Evolutionary conservation across 2,113 vertebrate genomes (phyloP).

Genomic region (Mustelus asterias): DNA sequence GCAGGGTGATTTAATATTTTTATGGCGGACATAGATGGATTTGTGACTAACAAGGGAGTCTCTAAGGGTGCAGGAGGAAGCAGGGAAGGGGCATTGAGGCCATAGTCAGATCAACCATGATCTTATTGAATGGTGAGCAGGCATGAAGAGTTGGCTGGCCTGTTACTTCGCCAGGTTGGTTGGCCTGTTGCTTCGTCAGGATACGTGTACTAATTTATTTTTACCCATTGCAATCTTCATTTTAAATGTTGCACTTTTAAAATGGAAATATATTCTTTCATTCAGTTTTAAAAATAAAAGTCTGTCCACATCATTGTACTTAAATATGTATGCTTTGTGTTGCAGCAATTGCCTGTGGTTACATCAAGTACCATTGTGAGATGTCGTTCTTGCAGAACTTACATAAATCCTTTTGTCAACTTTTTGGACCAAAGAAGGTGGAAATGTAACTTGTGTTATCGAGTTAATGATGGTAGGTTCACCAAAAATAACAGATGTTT

Average conservation of each 20-base stretch:
- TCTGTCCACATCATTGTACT: constrained; percentile 10
- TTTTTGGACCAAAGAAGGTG: constrained; percentile 92
- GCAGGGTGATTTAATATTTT: too few relatives aligned
- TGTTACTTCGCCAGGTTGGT: too few relatives aligned
- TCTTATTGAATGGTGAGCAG: too few relatives aligned
- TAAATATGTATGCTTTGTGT: constrained; percentile 38
- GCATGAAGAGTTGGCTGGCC: too few relatives aligned
- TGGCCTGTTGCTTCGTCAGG: too few relatives aligned
- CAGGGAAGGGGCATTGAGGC: too few relatives aligned
- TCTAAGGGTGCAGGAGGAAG: too few relatives aligned
- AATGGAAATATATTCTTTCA: not conserved
- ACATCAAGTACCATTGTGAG: constrained; percentile 93
- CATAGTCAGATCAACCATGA: too few relatives aligned
- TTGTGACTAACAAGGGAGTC: too few relatives aligned
- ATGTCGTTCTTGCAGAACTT: constrained; percentile 91
- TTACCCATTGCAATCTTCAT: not conserved
- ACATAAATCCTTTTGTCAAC: constrained; percentile 93
- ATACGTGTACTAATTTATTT: not conserved
- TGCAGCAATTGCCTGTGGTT: constrained; percentile 90
- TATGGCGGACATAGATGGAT: too few relatives aligned
- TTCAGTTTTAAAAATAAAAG: not conserved
- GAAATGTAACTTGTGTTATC: constrained; percentile 94
- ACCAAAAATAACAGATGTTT: not conserved
- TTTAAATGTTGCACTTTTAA: not conserved
- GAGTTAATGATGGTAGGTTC: constrained; percentile 86